These are phyloP conservation scores for Phycodurus eques DNA, from an alignment of 2,113 vertebrate species.

Conservation along the genomic window DNA sequence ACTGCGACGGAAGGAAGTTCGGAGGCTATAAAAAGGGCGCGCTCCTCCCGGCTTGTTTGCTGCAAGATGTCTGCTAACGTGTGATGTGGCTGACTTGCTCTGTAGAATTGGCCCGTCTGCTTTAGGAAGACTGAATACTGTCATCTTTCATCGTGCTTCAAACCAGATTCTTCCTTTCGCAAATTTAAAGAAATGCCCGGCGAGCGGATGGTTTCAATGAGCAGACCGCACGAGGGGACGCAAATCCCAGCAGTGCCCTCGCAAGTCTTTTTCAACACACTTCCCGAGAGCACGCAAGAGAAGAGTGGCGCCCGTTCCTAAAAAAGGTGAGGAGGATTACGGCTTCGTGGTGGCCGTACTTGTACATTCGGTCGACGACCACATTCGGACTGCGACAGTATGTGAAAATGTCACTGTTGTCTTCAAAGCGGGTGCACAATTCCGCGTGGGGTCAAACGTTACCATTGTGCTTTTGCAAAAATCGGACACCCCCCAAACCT, in stretches of 20 bases:
- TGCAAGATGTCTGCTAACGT: slow-evolving; percentile 30
- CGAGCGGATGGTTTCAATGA: slow-evolving; percentile 54
- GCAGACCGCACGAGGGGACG: slow-evolving; percentile 30
- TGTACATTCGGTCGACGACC: neutral
- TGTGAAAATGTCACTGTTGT: too few relatives aligned
- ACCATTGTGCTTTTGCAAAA: too few relatives aligned
- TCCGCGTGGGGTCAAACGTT: too few relatives aligned
- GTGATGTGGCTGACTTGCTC: slow-evolving; percentile 28
- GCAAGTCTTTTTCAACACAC: slow-evolving; percentile 62
- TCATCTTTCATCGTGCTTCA: neutral
- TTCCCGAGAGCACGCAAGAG: slow-evolving; percentile 37
- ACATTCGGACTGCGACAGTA: neutral
- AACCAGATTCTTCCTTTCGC: slow-evolving; percentile 7
- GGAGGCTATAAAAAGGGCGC: slow-evolving; percentile 59
- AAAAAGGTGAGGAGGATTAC: neutral
- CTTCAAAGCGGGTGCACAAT: too few relatives aligned
- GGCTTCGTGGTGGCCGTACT: neutral
- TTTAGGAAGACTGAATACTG: slow-evolving; percentile 15
- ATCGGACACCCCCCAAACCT: too few relatives aligned
- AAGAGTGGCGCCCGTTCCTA: neutral
- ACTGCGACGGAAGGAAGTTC: slow-evolving; percentile 62
- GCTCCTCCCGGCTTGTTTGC: slow-evolving; percentile 48
- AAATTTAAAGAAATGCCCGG: slow-evolving; percentile 27
- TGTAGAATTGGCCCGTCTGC: slow-evolving; percentile 15
- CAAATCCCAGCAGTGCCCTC: neutral